Conservation (phyloP, 2,113 vertebrate species). For the Sus scrofa region T2T-Sscrofa CM000825.6:111626001-111626500, state of each 20-base stretch:
- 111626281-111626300: neutral
- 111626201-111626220: neutral
- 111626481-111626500: neutral
- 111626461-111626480: neutral
- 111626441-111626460: neutral
- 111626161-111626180: neutral
- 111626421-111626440: too few species aligned
- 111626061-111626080: neutral
- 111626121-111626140: neutral
- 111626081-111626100: neutral
- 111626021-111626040: neutral
- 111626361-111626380: too few species aligned
- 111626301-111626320: too few species aligned
- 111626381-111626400: neutral
- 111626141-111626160: neutral
- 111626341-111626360: neutral
- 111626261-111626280: too few species aligned
- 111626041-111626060: neutral
- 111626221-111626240: neutral
- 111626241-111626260: neutral
- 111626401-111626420: neutral
- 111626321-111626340: neutral
- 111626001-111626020: neutral
- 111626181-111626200: neutral
- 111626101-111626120: neutral